Evolutionary conservation across 2,888 invertebrate genomes (phyloP).

Genomic region (Amorpha juglandis): DNA sequence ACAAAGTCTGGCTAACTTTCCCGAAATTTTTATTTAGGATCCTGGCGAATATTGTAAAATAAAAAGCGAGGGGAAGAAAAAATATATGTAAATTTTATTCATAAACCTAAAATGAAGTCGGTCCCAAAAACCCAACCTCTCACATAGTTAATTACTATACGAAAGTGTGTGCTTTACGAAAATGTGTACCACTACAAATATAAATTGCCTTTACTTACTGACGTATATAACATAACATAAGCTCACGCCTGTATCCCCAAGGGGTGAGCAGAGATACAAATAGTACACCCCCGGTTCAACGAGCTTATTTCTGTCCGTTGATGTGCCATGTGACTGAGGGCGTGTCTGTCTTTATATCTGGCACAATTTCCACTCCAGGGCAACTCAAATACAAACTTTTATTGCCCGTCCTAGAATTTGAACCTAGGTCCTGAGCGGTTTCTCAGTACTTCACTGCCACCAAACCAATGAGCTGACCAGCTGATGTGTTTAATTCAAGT

Average conservation of each 20-base stretch:
- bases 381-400: too few relatives aligned
- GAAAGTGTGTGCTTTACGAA: not conserved
- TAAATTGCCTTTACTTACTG: not conserved
- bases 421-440: too few relatives aligned
- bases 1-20: conserved; percentile 15
- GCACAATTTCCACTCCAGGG: too few relatives aligned
- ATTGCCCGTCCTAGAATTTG: too few relatives aligned
- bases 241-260: not conserved
- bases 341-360: too few relatives aligned
- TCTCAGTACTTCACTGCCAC: too few relatives aligned
- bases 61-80: conserved; percentile 31
- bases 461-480: too few relatives aligned
- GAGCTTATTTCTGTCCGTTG: too few relatives aligned
- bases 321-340: too few relatives aligned
- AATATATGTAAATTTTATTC: conserved; percentile 65
- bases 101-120: conserved; percentile 38
- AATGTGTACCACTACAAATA: not conserved
- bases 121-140: conserved; percentile 23
- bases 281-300: too few relatives aligned
- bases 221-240: not conserved
- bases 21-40: conserved; percentile 19
- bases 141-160: conserved; percentile 27
- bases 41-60: conserved; percentile 16
- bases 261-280: too few relatives aligned
- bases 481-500: too few relatives aligned